A percentile compares a stretch with the other conserved stretches of the same genome.
phyloP scores from a whole-genome alignment of 2,888 invertebrate genomes.

The Noctua janthe region DNA sequence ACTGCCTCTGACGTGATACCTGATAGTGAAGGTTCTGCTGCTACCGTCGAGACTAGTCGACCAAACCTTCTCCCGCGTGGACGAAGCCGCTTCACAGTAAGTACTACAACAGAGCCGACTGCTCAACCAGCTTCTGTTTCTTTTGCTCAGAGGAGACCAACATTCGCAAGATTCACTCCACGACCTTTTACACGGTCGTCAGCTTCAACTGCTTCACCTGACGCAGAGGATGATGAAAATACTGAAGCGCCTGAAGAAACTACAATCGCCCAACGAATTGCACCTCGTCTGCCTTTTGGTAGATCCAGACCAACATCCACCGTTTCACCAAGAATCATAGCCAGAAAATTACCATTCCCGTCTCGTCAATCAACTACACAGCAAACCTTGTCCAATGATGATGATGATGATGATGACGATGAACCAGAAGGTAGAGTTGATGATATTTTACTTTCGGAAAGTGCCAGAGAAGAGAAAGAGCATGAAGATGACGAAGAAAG shows the following conservation, averaged over 20 bases:
- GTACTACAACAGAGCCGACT: conserved; percentile 76
- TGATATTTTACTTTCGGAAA: conserved; percentile 87
- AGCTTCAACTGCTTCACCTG: conserved; percentile 56
- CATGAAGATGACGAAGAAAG: conserved; percentile 80
- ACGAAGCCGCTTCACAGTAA: conserved; percentile 79
- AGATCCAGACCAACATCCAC: conserved; percentile 74
- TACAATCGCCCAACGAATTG: conserved; percentile 74
- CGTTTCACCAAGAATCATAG: conserved; percentile 70
- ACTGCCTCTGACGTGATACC: conserved; percentile 75
- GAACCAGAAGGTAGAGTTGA: conserved; percentile 81
- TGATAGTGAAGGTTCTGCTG: conserved; percentile 85
- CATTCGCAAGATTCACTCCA: conserved; percentile 85
- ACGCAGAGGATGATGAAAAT: conserved; percentile 57
- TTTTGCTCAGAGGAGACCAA: conserved; percentile 76
- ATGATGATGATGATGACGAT: conserved; percentile 76
- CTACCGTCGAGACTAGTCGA: conserved; percentile 82
- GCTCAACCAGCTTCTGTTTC: conserved; percentile 69
- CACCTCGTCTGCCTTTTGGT: conserved; percentile 78
- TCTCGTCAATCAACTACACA: conserved; percentile 78
- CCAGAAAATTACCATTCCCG: conserved; percentile 80
- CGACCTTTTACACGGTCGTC: conserved; percentile 82
- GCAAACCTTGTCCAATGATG: conserved; percentile 70
- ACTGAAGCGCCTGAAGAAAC: conserved; percentile 63
- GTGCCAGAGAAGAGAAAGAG: conserved; percentile 87
- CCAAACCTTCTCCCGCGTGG: conserved; percentile 82